These are phyloP conservation scores for Emys orbicularis DNA, from an alignment of 2,797 vertebrate genomes.

Conservation along the genomic window DNA sequence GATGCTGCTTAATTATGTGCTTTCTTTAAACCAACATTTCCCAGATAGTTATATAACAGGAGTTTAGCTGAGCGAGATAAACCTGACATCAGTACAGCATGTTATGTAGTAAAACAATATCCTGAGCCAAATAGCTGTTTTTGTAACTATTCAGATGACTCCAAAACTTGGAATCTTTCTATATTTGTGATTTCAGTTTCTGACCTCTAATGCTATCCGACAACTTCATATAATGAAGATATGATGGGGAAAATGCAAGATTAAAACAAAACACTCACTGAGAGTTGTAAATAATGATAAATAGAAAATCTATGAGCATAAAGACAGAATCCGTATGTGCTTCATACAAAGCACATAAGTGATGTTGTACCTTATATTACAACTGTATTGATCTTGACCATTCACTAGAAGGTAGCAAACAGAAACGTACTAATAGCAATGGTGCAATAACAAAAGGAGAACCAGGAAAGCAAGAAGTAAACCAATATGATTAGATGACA, in stretches of 20 bases:
- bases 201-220: constrained; percentile 13
- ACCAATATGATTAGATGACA: not conserved
- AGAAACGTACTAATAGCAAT: not conserved
- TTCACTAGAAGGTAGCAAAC: constrained; percentile 1
- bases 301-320: not conserved
- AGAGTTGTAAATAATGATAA: not conserved
- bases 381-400: not conserved
- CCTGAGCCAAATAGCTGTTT: not conserved
- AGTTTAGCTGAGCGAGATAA: constrained; percentile 28
- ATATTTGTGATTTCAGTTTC: not conserved
- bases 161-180: not conserved
- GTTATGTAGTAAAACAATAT: constrained; percentile 17
- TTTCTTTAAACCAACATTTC: constrained; percentile 9
- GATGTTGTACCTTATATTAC: not conserved
- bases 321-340: not conserved
- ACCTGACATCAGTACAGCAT: not conserved
- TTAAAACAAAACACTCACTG: not conserved
- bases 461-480: constrained; percentile 26
- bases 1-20: constrained; percentile 5
- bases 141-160: constrained; percentile 9
- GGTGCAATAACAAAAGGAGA: not conserved
- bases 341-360: not conserved
- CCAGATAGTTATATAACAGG: constrained; percentile 37
- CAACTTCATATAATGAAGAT: not conserved
- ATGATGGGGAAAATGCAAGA: not conserved